Base-by-base conservation (phyloP, 2,797 vertebrate genomes). In the Anas acuta region DNA sequence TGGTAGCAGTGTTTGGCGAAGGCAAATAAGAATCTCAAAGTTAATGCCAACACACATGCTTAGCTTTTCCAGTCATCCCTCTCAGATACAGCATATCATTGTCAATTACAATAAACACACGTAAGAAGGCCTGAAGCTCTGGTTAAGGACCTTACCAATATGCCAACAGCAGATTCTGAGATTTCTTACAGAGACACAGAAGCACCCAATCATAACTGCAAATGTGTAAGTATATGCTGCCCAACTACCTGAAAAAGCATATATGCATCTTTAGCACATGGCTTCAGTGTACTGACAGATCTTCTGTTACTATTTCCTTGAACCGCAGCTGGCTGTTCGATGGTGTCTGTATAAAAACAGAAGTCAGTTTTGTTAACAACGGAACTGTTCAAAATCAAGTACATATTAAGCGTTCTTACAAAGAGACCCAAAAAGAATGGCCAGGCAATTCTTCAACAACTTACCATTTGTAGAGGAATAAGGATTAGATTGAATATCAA, bases 221-320 rank as follows among this genome's bases (percentile, higher is more conserved):
- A 91, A 69, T 7, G 41, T 28, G 69, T 70, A 87, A 79, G 73
- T 33, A 61, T 3, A 86, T 22, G 33, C 53, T 64, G 33, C 35
- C 35, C 81, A 89, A 26, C 39, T 98, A 99, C 99, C 99, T 99
- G 99, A 96, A 99, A 99, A 89, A 99, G 98, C 99, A 99, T 99
- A 97, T 99, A 99, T 15, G 99, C 99, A 77, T 99, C 99, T 98
- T 99, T 99, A 85, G 99, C 99, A 96, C 99, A 99, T 37, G 99
- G 99, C 93, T 98, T 99, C 95, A 99, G 98, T 2, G 99, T 99
- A 84, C 98, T 99, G 93, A 99, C 98, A 73, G 99, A 99, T 79
- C 99, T 98, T 92, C 99, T 98, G 96, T 99, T 99, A 96, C 99
- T 99, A 91, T 99, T 99, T 84, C 99, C 99, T 96, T 98, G 99